Base-by-base conservation (phyloP, 1,140 invertebrate species). In the Drosophila kurseongensis region DNA sequence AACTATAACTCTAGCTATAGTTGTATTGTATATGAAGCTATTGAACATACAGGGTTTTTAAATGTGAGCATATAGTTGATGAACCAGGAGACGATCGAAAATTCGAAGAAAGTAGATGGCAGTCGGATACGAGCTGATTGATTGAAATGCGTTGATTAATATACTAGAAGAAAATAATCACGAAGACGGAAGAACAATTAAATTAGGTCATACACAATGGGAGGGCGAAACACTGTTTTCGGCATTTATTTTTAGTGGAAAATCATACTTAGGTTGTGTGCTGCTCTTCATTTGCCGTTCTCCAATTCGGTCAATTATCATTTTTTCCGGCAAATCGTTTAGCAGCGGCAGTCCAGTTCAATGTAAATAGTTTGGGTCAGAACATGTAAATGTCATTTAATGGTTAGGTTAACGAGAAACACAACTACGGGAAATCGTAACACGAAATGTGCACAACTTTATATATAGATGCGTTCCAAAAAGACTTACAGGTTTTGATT, bases 1-100 rank as follows among this genome's bases (percentile, higher is more conserved):
- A 71, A 71, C 52, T 55, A 73, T 79, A 80, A 52, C 45, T 56
- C 54, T 69, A 74, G 66, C 78, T 48, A 72, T 84, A 80, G 76
- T 77, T 79, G 75, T 82, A 86, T 84, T 84, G 72, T 76, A 75
- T 59, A 76, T 75, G 73, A 76, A 85, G 77, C 78, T 86, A 85
- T 85, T 84, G 80, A 89, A 89, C 85, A 89, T 89, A 89, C 84
- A 89, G 84, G 84, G 84, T 89, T 89, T 78, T 89, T 89, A 89
- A 89, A 89, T 89, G 84, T 84, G 84, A 89, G 84, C 84, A 89
- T 78, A 80, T 77, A 85, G 69, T 55, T 80, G 83, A 45, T 71
- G 65, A 56, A 27, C 41, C 12, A 14, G n/a, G 23, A 54, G 27
- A 36, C 38, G 55, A 32, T 67, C 41, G 36, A 14, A 40, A 47